A percentile compares a stretch with the other conserved stretches of the same genome.
Evolutionary conservation across 2,113 vertebrate genomes (phyloP).

Genomic region (Coturnix japonica): DNA sequence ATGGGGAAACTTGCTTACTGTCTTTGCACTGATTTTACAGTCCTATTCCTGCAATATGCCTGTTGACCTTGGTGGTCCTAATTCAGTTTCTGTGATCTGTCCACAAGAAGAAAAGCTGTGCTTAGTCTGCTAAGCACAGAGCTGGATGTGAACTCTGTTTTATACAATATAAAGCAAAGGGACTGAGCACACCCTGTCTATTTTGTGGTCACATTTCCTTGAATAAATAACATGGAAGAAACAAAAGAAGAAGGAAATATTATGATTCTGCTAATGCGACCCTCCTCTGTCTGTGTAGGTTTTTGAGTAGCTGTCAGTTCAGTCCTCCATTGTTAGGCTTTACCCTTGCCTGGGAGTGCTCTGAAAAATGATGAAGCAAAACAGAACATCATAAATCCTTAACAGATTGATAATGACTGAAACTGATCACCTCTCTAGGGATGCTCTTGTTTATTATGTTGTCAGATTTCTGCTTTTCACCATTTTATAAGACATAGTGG

Average conservation of each 20-base stretch:
- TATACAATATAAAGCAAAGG: not conserved
- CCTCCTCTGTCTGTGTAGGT: not conserved
- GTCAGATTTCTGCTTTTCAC: not conserved
- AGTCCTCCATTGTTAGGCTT: not conserved
- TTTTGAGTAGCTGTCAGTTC: not conserved
- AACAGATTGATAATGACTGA: not conserved
- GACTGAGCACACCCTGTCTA: conserved; percentile 10
- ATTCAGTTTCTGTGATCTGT: not conserved
- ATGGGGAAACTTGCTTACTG: not conserved
- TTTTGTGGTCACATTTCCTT: conserved; percentile 23
- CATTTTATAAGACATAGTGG: not conserved
- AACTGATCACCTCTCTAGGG: not conserved
- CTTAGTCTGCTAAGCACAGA: not conserved
- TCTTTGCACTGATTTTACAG: conserved; percentile 1
- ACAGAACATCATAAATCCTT: not conserved
- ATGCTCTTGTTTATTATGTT: not conserved
- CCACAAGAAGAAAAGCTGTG: not conserved
- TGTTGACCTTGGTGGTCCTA: not conserved
- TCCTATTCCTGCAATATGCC: not conserved
- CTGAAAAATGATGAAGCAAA: not conserved
- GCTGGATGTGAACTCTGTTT: not conserved
- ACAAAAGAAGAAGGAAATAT: conserved; percentile 22
- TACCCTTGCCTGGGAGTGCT: not conserved
- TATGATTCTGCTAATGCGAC: not conserved
- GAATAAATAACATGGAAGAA: conserved; percentile 10